phyloP scores from a whole-genome alignment of 1,140 invertebrate genomes.

The Harpegnathos saltator region DNA sequence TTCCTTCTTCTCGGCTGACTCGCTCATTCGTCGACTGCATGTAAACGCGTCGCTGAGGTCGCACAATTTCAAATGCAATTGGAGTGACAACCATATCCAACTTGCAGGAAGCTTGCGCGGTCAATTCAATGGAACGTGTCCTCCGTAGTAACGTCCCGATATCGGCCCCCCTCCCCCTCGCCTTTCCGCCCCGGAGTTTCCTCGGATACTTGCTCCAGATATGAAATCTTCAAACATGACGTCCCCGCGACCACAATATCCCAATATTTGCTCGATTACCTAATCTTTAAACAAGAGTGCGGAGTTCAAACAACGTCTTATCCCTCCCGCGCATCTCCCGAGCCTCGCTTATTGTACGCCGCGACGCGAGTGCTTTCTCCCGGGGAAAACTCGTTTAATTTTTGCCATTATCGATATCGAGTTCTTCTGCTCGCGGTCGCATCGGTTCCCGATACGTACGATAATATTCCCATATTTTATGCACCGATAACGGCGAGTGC shows the following conservation, averaged over 20 bases:
- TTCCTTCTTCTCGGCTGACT: slow-evolving; percentile 27
- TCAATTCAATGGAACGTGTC: slow-evolving; percentile 43
- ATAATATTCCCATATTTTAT: slow-evolving; percentile 38
- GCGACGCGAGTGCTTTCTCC: neutral
- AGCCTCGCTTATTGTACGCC: neutral
- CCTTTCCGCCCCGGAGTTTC: neutral
- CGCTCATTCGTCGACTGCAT: neutral
- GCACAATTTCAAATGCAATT: slow-evolving; percentile 30
- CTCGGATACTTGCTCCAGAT: slow-evolving; percentile 14
- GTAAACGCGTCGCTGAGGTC: slow-evolving; percentile 30
- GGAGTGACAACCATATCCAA: slow-evolving; percentile 36
- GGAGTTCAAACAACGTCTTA: slow-evolving; percentile 5
- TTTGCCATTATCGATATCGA: slow-evolving; percentile 3
- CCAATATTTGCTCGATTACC: slow-evolving; percentile 18
- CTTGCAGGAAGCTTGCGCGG: neutral
- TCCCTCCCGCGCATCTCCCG: neutral
- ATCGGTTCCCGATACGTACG: slow-evolving; percentile 28
- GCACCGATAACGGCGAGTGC: slow-evolving; percentile 6
- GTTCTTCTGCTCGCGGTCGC: neutral
- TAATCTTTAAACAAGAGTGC: slow-evolving; percentile 20
- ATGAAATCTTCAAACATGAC: slow-evolving; percentile 40
- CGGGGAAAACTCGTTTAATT: slow-evolving; percentile 9
- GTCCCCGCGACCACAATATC: slow-evolving; percentile 21
- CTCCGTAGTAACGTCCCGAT: slow-evolving; percentile 7
- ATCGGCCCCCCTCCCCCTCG: slow-evolving; percentile 1